phyloP scores from a whole-genome alignment of 1,140 invertebrate species.

The Colletes latitarsis region DNA sequence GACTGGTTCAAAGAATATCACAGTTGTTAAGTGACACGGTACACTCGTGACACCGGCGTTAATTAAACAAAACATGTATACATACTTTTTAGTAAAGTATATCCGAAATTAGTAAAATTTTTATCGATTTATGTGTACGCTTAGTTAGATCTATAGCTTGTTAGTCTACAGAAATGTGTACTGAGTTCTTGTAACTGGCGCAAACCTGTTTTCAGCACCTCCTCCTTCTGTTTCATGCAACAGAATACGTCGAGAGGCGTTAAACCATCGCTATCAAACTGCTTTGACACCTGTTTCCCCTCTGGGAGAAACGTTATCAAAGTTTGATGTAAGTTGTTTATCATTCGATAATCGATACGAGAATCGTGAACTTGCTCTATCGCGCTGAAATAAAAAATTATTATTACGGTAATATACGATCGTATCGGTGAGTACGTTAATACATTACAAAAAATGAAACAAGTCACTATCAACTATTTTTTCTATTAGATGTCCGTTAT shows the following conservation, averaged over 20 bases:
- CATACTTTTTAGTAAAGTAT: too few species aligned
- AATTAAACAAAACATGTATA: background rate
- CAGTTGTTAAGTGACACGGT: background rate
- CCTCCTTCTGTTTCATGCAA: conserved; percentile 70
- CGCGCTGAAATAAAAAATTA: conserved; percentile 36
- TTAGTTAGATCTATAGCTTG: conserved; percentile 51
- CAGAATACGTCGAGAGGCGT: conserved; percentile 71
- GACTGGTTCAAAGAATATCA: background rate
- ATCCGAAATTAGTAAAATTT: background rate
- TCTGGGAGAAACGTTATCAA: conserved; percentile 66
- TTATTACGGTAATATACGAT: background rate
- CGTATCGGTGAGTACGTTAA: too few species aligned
- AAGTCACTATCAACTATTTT: too few species aligned
- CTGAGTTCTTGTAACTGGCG: conserved; percentile 74
- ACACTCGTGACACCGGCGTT: background rate
- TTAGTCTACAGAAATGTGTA: conserved; percentile 70
- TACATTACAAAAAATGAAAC: too few species aligned
- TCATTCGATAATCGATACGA: conserved; percentile 52
- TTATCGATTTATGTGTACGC: background rate
- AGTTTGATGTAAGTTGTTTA: conserved; percentile 64
- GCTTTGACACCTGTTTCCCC: background rate
- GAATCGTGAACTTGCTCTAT: conserved; percentile 59
- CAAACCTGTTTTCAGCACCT: conserved; percentile 64
- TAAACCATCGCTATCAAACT: conserved; percentile 27
- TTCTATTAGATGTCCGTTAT: too few species aligned